Base-by-base conservation (phyloP, 2,797 vertebrate genomes). In the Tiaroga cobitis region DNA sequence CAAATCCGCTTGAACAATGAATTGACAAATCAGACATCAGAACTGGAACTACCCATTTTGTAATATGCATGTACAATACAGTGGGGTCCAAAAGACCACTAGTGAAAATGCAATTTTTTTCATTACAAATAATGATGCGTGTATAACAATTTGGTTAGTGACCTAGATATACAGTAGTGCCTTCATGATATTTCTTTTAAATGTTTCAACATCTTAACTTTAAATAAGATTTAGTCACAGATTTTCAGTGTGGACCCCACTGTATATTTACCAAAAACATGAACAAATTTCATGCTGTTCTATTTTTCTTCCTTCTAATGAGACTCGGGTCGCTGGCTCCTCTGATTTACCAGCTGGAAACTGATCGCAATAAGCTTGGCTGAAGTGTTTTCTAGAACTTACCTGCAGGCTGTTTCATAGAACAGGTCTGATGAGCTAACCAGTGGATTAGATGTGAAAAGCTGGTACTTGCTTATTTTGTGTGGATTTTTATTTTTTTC, bases 301-400 rank as follows among this genome's bases (percentile, higher is more conserved):
- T 18, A 43, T 59, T 59, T 26, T 78, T 78, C 51, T 51, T 79
- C 29, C 15, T 72, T 21, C 81, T 76, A 43, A 59, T 79, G 39
- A 67, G 29, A 54, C 49, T 32, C 2, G 19, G 68, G 26, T 83
- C 70, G 11, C 41, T 4, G 41, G 39, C 70, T 65, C 37, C n/a
- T 63, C 61, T 70, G 86, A 90, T 90, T 90, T 65, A 83, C 29
- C 41, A 83, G 21, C 91, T 91, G 61, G 87, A 51, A 77, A 89
- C 87, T 88, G 86, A 89, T 90, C 88, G 86, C 91, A 89, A 75
- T 90, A 89, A 85, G 83, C 80, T 41, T 63, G 54, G 21, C 81
- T 65, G 18, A 74, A 74, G 74, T 41, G 49, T 77, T 68, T 54
- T 69, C 61, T 49, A 24, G 26, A 41, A 65, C 59, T 19, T 67